Percentiles rank a stretch among this genome's conserved stretches.
Evolutionary conservation across 2,113 vertebrate genomes (phyloP).

Genomic region (Colaptes auratus): DNA sequence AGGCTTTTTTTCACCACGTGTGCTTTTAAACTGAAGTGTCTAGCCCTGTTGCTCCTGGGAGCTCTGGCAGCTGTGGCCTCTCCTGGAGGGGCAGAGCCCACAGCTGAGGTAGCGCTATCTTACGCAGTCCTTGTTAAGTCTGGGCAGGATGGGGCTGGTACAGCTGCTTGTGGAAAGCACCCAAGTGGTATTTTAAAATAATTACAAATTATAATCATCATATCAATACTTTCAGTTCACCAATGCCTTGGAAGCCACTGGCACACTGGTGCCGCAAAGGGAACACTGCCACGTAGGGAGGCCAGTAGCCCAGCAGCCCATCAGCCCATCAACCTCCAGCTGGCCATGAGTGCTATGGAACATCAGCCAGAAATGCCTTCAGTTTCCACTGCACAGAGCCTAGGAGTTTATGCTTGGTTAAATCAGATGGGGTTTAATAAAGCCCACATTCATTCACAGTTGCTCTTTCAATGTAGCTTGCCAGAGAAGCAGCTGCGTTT

Average conservation of each 20-base stretch:
- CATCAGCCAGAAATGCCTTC: neutral
- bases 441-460: neutral
- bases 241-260: rapidly evolving
- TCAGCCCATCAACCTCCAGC: neutral
- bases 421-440: neutral
- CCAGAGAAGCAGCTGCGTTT: neutral
- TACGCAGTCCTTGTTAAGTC: rapidly evolving
- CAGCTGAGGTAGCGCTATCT: rapidly evolving
- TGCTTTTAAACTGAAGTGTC: neutral
- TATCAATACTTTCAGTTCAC: neutral
- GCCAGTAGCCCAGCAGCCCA: neutral
- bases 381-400: neutral
- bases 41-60: no score
- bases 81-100: neutral
- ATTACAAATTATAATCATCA: neutral
- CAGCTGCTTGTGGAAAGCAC: rapidly evolving
- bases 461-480: neutral
- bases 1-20: neutral
- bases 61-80: neutral
- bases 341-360: rapidly evolving
- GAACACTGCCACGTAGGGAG: rapidly evolving
- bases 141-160: neutral
- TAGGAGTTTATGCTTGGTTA: neutral
- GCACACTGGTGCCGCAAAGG: no score
- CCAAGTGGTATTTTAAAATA: neutral